A percentile compares a stretch with the other conserved stretches of the same genome.
phyloP scores from a whole-genome alignment of 2,888 invertebrate species.

The Leptinotarsa haldemani region DNA sequence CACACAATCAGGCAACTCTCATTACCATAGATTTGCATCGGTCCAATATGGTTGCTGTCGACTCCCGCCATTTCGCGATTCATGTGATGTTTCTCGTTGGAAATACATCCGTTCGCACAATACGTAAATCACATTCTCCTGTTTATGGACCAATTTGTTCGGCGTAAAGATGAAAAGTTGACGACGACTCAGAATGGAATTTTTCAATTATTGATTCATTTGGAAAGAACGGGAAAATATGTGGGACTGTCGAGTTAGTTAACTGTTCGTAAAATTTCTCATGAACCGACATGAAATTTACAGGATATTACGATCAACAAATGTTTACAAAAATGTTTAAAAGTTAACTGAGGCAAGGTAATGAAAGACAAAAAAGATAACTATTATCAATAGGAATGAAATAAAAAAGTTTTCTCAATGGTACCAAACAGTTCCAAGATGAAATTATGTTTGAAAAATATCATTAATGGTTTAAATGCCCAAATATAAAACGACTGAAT shows the following conservation, averaged over 20 bases:
- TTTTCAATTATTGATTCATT: constrained; percentile 34
- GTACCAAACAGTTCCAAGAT: too few relatives aligned
- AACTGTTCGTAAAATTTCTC: not conserved
- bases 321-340: not conserved
- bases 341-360: too few relatives aligned
- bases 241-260: not conserved
- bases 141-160: constrained; percentile 50
- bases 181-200: constrained; percentile 34
- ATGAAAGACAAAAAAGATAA: too few relatives aligned
- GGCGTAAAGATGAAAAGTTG: constrained; percentile 47
- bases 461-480: too few relatives aligned
- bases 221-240: not conserved
- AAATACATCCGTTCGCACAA: constrained; percentile 43
- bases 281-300: not conserved
- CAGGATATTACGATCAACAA: too few relatives aligned
- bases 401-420: too few relatives aligned
- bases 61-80: constrained; percentile 56
- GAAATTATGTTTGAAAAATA: too few relatives aligned
- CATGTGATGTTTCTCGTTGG: constrained; percentile 56
- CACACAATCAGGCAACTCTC: constrained; percentile 57
- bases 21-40: constrained; percentile 64
- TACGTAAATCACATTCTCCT: constrained; percentile 48
- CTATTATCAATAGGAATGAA: too few relatives aligned
- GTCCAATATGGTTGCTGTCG: constrained; percentile 60
- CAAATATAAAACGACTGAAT: too few relatives aligned